These are phyloP conservation scores for Leptopterna dolabrata DNA, from an alignment of 2,888 invertebrate genomes.

Conservation along the genomic window DNA sequence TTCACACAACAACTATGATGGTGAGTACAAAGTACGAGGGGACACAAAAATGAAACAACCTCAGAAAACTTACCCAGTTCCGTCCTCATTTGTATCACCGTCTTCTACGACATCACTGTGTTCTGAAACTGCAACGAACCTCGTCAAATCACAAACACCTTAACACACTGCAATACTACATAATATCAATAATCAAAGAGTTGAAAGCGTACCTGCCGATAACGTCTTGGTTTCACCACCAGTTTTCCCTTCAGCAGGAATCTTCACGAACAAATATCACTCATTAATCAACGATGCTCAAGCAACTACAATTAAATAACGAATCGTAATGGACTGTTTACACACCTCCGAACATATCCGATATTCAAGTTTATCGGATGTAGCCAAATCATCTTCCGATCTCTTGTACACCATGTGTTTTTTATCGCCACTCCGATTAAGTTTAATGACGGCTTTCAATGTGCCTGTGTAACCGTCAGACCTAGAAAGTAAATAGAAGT, in stretches of 20 bases:
- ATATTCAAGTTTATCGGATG: slow-evolving; percentile 61
- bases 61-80: neutral
- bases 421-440: slow-evolving; percentile 73
- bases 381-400: slow-evolving; percentile 61
- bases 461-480: slow-evolving; percentile 78
- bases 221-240: neutral
- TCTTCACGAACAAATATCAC: neutral
- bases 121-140: neutral
- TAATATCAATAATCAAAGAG: neutral
- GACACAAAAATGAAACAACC: too few relatives aligned
- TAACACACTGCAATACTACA: neutral
- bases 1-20: too few relatives aligned
- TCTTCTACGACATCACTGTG: slow-evolving; percentile 18
- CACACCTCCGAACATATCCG: slow-evolving; percentile 61
- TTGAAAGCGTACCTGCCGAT: neutral
- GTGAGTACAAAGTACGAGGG: too few relatives aligned
- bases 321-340: neutral
- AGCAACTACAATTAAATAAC: neutral
- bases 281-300: neutral
- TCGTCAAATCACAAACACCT: neutral
- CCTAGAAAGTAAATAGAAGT: neutral
- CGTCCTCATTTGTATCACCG: slow-evolving; percentile 5
- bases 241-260: neutral
- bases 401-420: slow-evolving; percentile 68
- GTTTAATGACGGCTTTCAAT: slow-evolving; percentile 84